These are phyloP conservation scores for Eledone cirrhosa DNA, from an alignment of 2,888 invertebrate genomes.

Conservation along the genomic window DNA sequence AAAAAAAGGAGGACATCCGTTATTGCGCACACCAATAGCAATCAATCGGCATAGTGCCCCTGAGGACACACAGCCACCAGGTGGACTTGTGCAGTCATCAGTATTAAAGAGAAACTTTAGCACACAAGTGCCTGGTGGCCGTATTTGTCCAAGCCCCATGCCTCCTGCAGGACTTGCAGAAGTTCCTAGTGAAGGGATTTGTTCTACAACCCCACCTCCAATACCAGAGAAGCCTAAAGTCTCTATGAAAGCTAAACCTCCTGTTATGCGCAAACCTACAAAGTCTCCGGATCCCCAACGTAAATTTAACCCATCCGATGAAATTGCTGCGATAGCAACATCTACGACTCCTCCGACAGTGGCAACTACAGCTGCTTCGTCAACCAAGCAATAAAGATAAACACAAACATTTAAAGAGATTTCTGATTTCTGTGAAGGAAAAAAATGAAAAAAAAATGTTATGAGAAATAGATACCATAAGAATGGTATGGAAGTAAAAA, in stretches of 20 bases:
- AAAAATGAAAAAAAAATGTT: no score
- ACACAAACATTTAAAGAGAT: no score
- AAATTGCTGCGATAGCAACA: constrained; percentile 35
- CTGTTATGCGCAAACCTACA: constrained; percentile 75
- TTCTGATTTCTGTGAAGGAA: no score
- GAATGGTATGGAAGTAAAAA: no score
- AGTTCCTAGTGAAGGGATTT: constrained; percentile 16
- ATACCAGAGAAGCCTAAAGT: constrained; percentile 63
- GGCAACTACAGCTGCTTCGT: no score
- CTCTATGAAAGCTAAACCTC: constrained; percentile 77
- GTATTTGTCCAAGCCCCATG: constrained; percentile 29
- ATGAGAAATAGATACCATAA: no score
- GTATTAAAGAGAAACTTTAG: constrained; percentile 35
- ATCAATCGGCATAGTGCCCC: constrained; percentile 27
- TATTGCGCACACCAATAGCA: constrained; percentile 17
- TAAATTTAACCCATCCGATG: constrained; percentile 40
- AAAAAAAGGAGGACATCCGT: constrained; percentile 70
- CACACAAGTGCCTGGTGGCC: constrained; percentile 33
- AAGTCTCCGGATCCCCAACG: constrained; percentile 44
- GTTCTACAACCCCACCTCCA: constrained; percentile 46
- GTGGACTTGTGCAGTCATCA: constrained; percentile 29
- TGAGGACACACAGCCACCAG: constrained; percentile 59
- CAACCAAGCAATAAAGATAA: no score
- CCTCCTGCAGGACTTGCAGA: constrained; percentile 26
- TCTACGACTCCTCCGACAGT: background rate